A percentile compares a stretch with the other conserved stretches of the same genome.
Evolutionary conservation across 2,797 vertebrate species (phyloP).

Genomic region (Macropodus opercularis): DNA sequence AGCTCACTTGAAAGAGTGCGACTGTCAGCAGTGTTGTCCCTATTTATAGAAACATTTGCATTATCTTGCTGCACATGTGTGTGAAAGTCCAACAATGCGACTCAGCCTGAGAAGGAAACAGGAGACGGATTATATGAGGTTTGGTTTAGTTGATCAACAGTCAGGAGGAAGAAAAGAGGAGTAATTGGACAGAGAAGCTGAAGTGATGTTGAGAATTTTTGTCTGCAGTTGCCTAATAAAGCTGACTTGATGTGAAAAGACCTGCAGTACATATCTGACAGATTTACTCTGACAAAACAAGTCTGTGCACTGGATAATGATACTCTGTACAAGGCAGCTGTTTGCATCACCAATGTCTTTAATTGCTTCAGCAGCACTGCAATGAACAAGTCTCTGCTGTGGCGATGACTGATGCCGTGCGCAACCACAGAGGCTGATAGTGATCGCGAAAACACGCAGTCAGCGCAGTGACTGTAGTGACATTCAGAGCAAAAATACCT

Average conservation of each 20-base stretch:
- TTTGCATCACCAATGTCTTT: constrained; percentile 22
- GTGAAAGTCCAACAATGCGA: constrained; percentile 72
- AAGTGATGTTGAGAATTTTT: constrained; percentile 43
- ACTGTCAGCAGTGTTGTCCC: constrained; percentile 80
- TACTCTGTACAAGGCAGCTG: constrained; percentile 28
- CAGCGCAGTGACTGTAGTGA: constrained; percentile 1
- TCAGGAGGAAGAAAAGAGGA: constrained; percentile 24
- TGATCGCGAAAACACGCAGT: constrained; percentile 23
- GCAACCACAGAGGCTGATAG: constrained; percentile 17
- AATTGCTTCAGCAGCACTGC: background rate
- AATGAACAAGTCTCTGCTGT: background rate
- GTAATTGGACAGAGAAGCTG: constrained; percentile 53
- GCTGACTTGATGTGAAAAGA: constrained; percentile 57
- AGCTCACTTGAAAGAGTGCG: constrained; percentile 76
- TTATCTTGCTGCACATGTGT: constrained; percentile 75
- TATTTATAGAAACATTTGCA: constrained; percentile 86
- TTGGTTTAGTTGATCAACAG: constrained; percentile 60
- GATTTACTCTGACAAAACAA: constrained; percentile 34
- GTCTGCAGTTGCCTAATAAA: constrained; percentile 60
- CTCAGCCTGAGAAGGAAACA: constrained; percentile 62
- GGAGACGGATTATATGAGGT: constrained; percentile 60
- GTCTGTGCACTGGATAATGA: constrained; percentile 35
- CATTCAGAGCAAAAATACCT: constrained; percentile 27
- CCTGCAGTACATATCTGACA: constrained; percentile 60
- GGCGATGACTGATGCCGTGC: constrained; percentile 12